These are phyloP conservation scores for Selenia dentaria DNA, from an alignment of 2,888 invertebrate genomes.

Conservation along the genomic window DNA sequence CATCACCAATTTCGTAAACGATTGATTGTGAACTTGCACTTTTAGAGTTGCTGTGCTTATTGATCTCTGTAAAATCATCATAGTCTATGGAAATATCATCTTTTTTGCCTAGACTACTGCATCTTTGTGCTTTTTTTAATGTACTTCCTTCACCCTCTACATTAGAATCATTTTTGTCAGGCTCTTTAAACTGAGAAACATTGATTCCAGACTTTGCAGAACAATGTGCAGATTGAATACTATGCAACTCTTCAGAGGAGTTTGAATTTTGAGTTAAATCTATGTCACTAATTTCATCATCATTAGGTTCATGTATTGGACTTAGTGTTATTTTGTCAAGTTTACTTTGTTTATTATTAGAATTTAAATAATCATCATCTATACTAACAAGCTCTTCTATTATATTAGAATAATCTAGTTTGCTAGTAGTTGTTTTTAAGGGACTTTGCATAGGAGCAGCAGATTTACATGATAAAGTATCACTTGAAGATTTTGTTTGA, in stretches of 20 bases:
- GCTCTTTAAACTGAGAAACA: not conserved
- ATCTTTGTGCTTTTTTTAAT: constrained; percentile 23
- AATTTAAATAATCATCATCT: no score
- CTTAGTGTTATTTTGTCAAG: constrained; percentile 30
- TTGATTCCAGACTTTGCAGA: not conserved
- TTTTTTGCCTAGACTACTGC: constrained; percentile 50
- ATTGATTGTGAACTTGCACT: constrained; percentile 8
- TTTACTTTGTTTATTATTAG: not conserved
- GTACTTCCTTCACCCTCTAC: not conserved
- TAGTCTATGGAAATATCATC: constrained; percentile 68
- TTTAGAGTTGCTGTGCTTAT: constrained; percentile 6
- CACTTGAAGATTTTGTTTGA: no score
- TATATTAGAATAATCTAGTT: no score
- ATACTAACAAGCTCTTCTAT: no score
- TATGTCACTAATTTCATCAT: constrained; percentile 34
- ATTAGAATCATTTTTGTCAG: not conserved
- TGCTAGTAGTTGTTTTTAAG: no score
- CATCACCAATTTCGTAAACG: constrained; percentile 2
- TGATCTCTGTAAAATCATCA: constrained; percentile 55
- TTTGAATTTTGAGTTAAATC: constrained; percentile 62
- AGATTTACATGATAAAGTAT: no score
- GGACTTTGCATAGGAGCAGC: no score
- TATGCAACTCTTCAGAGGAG: constrained; percentile 33
- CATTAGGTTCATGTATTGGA: not conserved
- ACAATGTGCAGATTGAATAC: constrained; percentile 4